Base-by-base conservation (phyloP, 2,113 vertebrate genomes). In the Donacobius atricapilla region DNA sequence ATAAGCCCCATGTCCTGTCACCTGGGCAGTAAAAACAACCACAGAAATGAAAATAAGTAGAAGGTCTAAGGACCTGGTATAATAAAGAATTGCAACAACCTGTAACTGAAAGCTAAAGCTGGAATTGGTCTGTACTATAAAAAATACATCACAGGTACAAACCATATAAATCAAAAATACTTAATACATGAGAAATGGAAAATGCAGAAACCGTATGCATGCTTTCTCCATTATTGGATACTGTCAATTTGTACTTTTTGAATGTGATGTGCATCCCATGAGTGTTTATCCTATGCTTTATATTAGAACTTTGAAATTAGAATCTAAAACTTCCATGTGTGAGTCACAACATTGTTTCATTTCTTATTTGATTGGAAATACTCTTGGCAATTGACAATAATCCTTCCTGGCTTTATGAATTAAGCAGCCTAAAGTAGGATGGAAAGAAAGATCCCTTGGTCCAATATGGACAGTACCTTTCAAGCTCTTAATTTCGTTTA, bases 1-100 rank as follows among this genome's bases (percentile, higher is more conserved):
- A 19, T 98, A 98, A 81, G 90, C 96, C 40, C 98, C 98, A 82
- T 97, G 98, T 47, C 98, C 98, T 80, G 98, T 98, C 69, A 99
- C 98, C 99, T 99, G 97, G 81, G 28, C 61, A 87, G 83, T 75
- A 83, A 96, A 97, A 95, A 91, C 9, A 92, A 50, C 10, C 63
- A 78, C 65, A 3, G 53, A 63, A 93, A 44, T 13, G 10, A 92
- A 95, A 92, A 48, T 90, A 81, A 92, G 53, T 68, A 78, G 42
- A 83, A 88, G 9, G 16, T 20, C n/a, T 69, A 87, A 85, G 35
- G 31, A 90, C 7, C 3, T 27, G 44, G 15, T 58, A 61, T 22
- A 80, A 61, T 22, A 79, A 91, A 83, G 35, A 91, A 72, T 28
- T 64, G n/a, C 17, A 94, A 24, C 6, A 87, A 91, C 5, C 18